Percentiles rank a stretch among this genome's conserved stretches.
Evolutionary conservation across 2,113 vertebrate species (phyloP).

Genomic region (Poicephalus meyeri): DNA sequence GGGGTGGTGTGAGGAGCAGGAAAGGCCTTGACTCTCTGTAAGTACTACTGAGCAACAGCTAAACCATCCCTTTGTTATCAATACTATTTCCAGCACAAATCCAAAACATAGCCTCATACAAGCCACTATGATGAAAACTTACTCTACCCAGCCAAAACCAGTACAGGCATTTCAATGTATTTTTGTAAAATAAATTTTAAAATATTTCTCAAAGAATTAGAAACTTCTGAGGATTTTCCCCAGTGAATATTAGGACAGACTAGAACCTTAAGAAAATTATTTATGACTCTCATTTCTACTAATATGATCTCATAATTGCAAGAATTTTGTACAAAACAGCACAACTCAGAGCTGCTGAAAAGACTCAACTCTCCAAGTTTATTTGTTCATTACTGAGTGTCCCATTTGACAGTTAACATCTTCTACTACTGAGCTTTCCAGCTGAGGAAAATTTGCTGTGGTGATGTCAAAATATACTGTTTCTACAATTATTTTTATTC

Average conservation of each 20-base stretch:
- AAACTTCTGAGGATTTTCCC: background rate
- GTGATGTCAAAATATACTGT: background rate
- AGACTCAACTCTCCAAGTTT: background rate
- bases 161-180: background rate
- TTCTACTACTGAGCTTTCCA: background rate
- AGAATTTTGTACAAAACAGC: background rate
- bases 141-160: background rate
- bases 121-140: background rate
- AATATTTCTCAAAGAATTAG: background rate
- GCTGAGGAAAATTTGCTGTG: background rate
- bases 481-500: background rate
- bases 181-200: background rate
- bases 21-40: background rate
- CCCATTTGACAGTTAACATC: background rate
- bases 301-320: background rate
- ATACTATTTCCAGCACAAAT: background rate
- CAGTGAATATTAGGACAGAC: background rate
- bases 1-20: background rate
- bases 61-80: background rate
- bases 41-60: background rate
- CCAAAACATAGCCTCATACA: background rate
- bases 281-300: background rate
- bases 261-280: background rate
- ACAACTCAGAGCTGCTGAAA: background rate
- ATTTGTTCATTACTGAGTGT: background rate